phyloP scores from a whole-genome alignment of 2,888 invertebrate species.

The Archips xylosteana region DNA sequence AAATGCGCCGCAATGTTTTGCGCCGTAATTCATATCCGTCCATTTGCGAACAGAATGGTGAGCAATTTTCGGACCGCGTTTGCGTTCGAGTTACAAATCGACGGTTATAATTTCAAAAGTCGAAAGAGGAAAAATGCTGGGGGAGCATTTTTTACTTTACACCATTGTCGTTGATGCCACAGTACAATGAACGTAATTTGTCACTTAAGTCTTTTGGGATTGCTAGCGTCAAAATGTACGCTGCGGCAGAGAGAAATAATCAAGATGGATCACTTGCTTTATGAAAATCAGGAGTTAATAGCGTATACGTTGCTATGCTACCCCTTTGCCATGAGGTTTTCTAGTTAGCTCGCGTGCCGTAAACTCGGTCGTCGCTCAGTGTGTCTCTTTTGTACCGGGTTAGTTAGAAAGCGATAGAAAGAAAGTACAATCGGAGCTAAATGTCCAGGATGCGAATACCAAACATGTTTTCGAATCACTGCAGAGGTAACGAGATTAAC shows the following conservation, averaged over 20 bases:
- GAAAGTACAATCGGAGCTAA: not conserved
- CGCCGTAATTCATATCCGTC: slow-evolving; percentile 41
- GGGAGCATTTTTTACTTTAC: not conserved
- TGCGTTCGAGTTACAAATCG: slow-evolving; percentile 49
- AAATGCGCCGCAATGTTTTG: slow-evolving; percentile 38
- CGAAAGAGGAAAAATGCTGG: not conserved
- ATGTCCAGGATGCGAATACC: not conserved
- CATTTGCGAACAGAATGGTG: slow-evolving; percentile 44
- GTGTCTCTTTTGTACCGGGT: not conserved
- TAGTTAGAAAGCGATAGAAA: not conserved
- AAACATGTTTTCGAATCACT: not conserved
- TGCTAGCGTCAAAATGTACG: not conserved
- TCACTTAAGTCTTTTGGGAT: not conserved
- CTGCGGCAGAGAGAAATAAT: slow-evolving; percentile 27
- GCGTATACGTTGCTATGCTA: not conserved
- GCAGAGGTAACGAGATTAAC: not conserved
- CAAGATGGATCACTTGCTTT: slow-evolving; percentile 39
- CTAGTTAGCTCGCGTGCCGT: not conserved
- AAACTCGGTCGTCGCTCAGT: not conserved
- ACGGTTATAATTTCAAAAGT: slow-evolving; percentile 17
- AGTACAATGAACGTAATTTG: not conserved
- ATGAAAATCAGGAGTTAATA: slow-evolving; percentile 27
- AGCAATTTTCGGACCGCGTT: slow-evolving; percentile 47
- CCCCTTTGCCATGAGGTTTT: not conserved
- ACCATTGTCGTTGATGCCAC: not conserved